A percentile compares a stretch with the other conserved stretches of the same genome.
Conservation (phyloP, 2,113 vertebrate species). For the Jacana jacana region DNA sequence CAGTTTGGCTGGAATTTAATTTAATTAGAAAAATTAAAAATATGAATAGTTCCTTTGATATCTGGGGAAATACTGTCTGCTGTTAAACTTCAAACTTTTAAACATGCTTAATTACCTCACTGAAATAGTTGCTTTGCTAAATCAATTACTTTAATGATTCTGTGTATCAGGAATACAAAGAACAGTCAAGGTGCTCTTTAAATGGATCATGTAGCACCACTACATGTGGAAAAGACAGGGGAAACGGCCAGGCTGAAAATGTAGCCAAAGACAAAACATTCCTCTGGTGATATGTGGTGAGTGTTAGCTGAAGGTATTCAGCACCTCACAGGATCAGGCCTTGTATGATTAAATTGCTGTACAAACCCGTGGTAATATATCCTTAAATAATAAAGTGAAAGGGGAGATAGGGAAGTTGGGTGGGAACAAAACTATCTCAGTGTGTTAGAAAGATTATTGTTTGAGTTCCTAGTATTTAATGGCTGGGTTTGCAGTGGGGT, state of each 20-base stretch:
- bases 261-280: slow-evolving; percentile 52
- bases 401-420: slow-evolving; percentile 27
- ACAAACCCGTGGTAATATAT: slow-evolving; percentile 23
- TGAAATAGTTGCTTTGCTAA: neutral
- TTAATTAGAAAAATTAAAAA: neutral
- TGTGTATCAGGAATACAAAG: neutral
- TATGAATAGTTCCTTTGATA: neutral
- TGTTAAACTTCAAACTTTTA: neutral
- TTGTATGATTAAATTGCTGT: slow-evolving; percentile 37
- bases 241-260: slow-evolving; percentile 21
- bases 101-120: neutral
- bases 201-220: neutral
- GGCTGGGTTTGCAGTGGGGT: fast-evolving
- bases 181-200: neutral
- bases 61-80: neutral
- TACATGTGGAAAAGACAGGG: neutral
- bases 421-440: slow-evolving; percentile 18
- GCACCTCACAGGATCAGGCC: slow-evolving; percentile 23
- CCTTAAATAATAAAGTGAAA: slow-evolving; percentile 51
- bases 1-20: neutral
- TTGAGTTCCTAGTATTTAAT: slow-evolving; percentile 7
- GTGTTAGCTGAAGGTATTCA: slow-evolving; percentile 17
- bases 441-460: neutral
- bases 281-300: neutral
- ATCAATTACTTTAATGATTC: neutral